phyloP scores from a whole-genome alignment of 2,113 vertebrate genomes.

The Catharus minimus region DNA sequence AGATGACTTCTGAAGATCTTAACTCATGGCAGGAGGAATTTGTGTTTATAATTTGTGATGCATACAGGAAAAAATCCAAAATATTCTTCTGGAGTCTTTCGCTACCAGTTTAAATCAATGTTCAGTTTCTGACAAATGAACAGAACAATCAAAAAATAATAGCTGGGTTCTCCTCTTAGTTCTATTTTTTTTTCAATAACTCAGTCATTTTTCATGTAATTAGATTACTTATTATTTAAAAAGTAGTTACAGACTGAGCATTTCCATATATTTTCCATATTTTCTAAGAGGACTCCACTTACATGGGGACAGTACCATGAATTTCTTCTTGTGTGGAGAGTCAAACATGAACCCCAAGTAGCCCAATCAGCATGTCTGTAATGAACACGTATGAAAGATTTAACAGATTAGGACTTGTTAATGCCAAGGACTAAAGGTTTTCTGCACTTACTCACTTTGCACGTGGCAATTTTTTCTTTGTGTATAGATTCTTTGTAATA shows the following conservation, averaged over 20 bases:
- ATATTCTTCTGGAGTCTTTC: background rate
- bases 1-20: background rate
- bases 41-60: background rate
- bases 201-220: background rate
- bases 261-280: background rate
- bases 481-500: background rate
- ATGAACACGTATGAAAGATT: background rate
- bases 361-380: background rate
- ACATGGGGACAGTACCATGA: background rate
- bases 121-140: background rate
- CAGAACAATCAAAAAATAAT: background rate
- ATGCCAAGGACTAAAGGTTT: background rate
- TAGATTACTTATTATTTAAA: background rate
- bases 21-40: background rate
- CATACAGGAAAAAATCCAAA: background rate
- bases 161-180: background rate
- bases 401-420: background rate
- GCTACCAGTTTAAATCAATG: background rate
- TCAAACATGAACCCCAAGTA: background rate
- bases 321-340: background rate
- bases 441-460: background rate
- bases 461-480: background rate
- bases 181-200: background rate
- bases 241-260: background rate
- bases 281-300: background rate